These are phyloP conservation scores for Eubasilissa regina DNA, from an alignment of 1,140 invertebrate species.

Conservation along the genomic window DNA sequence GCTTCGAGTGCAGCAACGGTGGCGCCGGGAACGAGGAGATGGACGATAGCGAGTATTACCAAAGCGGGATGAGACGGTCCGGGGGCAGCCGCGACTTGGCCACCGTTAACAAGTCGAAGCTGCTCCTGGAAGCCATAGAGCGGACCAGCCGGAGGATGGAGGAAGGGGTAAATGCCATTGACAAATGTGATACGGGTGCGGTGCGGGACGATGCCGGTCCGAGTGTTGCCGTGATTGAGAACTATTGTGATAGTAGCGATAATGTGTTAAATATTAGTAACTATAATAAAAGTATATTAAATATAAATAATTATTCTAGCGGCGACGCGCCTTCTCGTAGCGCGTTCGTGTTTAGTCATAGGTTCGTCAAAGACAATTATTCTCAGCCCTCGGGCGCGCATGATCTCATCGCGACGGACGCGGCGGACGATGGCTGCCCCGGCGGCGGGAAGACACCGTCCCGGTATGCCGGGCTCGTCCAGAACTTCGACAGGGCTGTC, in stretches of 20 bases:
- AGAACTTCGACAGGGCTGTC: constrained; percentile 17
- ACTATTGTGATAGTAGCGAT: constrained; percentile 71
- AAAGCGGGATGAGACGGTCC: constrained; percentile 61
- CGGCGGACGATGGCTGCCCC: neutral
- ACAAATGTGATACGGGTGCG: constrained; percentile 19
- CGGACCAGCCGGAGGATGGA: constrained; percentile 30
- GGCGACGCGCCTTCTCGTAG: constrained; percentile 48
- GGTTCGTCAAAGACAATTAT: constrained; percentile 33
- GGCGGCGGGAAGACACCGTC: neutral
- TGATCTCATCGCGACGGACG: constrained; percentile 7
- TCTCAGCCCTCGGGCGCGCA: neutral
- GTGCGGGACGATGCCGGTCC: neutral
- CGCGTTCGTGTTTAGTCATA: constrained; percentile 39
- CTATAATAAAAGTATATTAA: constrained; percentile 65
- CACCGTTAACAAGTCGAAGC: constrained; percentile 47
- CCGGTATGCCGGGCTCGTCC: neutral
- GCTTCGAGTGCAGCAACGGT: constrained; percentile 62
- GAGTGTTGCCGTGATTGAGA: constrained; percentile 58
- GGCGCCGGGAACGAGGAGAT: neutral
- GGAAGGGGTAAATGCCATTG: constrained; percentile 23
- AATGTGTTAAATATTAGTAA: constrained; percentile 62
- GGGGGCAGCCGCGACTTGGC: constrained; percentile 66
- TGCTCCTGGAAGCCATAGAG: constrained; percentile 56
- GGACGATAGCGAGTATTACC: neutral
- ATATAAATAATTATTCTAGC: constrained; percentile 53